Evolutionary conservation across 1,140 invertebrate species (phyloP), one percentile per base, ranked within the genome.

Genomic region (Nebria ingens): DNA sequence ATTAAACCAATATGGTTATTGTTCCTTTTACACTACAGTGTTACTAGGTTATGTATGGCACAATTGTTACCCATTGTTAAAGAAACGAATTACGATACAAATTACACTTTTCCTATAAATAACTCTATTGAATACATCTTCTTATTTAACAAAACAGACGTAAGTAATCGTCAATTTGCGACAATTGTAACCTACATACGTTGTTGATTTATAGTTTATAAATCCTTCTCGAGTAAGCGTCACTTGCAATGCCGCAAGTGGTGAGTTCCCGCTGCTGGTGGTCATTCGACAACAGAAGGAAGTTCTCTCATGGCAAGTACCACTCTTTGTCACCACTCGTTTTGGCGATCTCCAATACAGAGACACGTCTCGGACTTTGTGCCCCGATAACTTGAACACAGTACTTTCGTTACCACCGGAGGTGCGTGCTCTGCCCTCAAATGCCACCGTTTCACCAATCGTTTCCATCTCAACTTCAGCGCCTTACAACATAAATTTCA

Each of bases 301-400:
- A 51, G 75, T 84, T 6, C 67, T 83, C 54, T 84, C 83, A 2
- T 86, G 84, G 84, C 79, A 83, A 60, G 65, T 86, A 17, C 84
- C 84, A 4, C 67, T 85, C 58, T 58, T 76, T 25, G 71, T 82
- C 0, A 76, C 80, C 58, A 75, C 76, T 0, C 65, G 67, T 2
- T 65, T 65, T 45, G 68, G 64, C 17, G 55, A 69, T 65, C 76
- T 76, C 63, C 68, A 75, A 52, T 82, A 80, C 64, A 70, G 68
- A 23, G 74, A 74, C 60, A 81, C 81, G 17, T 80, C 78, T 6
- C 68, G 82, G 22, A 86, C 82, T 0, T 68, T 87, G 15, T 87
- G 84, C 62, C 81, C 21, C 2, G 21, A 19, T 13, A 13, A 38
- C 12, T 15, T 38, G 21, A 15, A 6, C n/a, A n/a, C n/a, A n/a